Base-by-base conservation (phyloP, 2,888 invertebrate species). In the Dynastes tityus region DNA sequence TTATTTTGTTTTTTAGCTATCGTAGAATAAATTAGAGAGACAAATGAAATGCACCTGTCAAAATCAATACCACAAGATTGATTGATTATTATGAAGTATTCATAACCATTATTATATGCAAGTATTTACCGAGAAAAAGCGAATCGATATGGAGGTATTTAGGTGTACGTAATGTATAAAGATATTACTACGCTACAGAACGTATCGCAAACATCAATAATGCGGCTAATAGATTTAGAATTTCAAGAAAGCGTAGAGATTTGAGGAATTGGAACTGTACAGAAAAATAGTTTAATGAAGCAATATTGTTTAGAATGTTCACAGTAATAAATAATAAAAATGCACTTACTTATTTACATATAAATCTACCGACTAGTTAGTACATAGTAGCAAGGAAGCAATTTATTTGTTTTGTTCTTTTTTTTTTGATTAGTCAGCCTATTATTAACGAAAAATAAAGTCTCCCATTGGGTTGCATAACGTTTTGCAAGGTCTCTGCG, bases 61-160 rank as follows among this genome's bases (percentile, higher is more conserved):
- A 9, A 63, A 63, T 63, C 63, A 11, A 63, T 63, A 63, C 63
- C 13, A 63, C 2, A 4, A 32, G 32, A 49, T 53, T 68, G 51
- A 51, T 29, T 45, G 9, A 45, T 45, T 45, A 45, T 45, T 29
- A 13, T 68, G 49, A 68, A 68, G 13, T 51, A 68, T 68, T 68
- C 51, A 68, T 51, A 51, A 27, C 13, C 13, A 51, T 51, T 51
- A 68, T 68, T 68, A 68, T 68, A 68, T 68, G 68, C 68, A 68
- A 68, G 68, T 68, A 68, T 68, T 68, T 68, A 68, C 68, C 27
- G 49, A 51, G 51, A 51, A 68, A 27, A 51, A 68, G 68, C n/a
- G 27, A 68, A 68, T 68, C 68, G 40, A 68, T 68, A 68, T n/a
- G 29, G 11, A 53, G 45, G 45, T 45, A 45, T 45, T 45, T 45